Evolutionary conservation across 2,888 invertebrate genomes (phyloP), one percentile per base, ranked within the genome.

Genomic region (Drosophila atripex): DNA sequence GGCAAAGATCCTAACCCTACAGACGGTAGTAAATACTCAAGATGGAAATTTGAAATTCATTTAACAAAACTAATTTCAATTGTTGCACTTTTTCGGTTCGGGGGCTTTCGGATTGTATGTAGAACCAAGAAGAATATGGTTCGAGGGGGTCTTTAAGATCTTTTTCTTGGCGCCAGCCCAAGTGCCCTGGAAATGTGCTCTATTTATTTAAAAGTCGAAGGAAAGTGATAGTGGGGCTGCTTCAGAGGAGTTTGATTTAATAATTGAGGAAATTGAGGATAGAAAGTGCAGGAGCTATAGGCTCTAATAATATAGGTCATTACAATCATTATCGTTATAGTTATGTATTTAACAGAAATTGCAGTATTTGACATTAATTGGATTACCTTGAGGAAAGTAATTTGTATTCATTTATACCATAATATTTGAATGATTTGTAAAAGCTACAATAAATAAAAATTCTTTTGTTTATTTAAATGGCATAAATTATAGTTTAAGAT

Each of bases 51-150:
- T 84, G 75, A 80, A 80, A 84, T 80, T 84, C 85, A 84, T 80
- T 80, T 84, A 82, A 69, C 80, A 73, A 80, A 85, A 82, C 82
- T 85, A 80, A 80, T 82, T 85, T 82, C 85, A 82, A 85, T 85
- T 85, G 82, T 85, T 82, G 82, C 85, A 82, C 77, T 85, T 78
- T 21, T 64, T 51, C 45, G 18, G 43, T n/a, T 21, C 5, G 38
- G 11, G 14, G 14, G 6, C 32, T 12, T 32, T 11, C 4, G 4
- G 18, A 16, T 16, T 45, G 61, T 66, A 71, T 73, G 73, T 75
- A 60, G 59, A 70, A 60, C 38, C 46, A 32, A 47, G 41, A 69
- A 70, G 59, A 70, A 50, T 43, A 25, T 50, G 23, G 39, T 50
- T 39, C 8, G 30, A 38, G 53, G 30, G 46, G 68, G 72, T 77